phyloP scores from a whole-genome alignment of 2,113 vertebrate species.

The Suncus etruscus region DNA sequence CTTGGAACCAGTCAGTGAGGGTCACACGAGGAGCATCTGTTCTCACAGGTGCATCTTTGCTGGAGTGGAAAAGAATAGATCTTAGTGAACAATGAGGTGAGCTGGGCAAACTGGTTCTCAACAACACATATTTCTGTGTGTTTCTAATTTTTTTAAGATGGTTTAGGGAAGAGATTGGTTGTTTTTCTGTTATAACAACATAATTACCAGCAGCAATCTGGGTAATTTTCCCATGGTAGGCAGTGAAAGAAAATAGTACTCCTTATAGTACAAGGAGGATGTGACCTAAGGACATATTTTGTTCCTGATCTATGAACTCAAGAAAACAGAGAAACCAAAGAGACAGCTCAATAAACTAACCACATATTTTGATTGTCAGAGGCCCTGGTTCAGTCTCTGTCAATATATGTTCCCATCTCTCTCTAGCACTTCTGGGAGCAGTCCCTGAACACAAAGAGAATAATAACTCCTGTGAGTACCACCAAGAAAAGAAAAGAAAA shows the following conservation, averaged over 20 bases:
- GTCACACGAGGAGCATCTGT: not conserved
- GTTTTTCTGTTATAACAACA: not conserved
- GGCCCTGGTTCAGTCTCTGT: too few species aligned
- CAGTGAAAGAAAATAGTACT: not conserved
- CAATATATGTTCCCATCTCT: too few species aligned
- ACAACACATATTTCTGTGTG: not conserved
- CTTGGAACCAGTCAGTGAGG: not conserved
- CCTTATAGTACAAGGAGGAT: not conserved
- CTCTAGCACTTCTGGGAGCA: too few species aligned
- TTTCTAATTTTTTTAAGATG: not conserved
- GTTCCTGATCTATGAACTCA: not conserved
- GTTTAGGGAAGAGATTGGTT: not conserved
- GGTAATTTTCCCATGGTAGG: not conserved
- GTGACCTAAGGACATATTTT: not conserved
- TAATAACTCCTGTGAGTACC: too few species aligned
- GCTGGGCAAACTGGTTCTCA: not conserved
- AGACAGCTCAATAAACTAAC: too few species aligned
- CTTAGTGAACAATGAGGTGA: not conserved
- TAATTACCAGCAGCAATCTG: not conserved
- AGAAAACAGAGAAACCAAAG: not conserved
- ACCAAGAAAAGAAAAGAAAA: too few species aligned
- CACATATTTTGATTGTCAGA: too few species aligned
- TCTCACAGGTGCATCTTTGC: not conserved
- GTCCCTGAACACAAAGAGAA: too few species aligned
- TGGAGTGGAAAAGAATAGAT: not conserved